Base-by-base conservation (phyloP, 2,113 vertebrate species). In the Halichoeres trimaculatus region DNA sequence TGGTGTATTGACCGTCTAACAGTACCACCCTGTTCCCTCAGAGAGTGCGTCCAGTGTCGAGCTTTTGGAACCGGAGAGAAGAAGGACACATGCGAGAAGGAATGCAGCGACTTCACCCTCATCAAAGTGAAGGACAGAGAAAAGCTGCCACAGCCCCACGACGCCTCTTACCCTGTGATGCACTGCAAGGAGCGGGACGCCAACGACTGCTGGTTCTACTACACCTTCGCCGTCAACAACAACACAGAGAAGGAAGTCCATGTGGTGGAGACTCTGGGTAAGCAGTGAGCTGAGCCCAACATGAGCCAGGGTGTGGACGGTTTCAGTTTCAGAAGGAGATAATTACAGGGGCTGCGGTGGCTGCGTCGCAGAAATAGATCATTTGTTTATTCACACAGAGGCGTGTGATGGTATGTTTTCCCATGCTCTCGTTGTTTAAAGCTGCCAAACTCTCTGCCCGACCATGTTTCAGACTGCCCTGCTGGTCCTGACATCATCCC, bases 121-220 rank as follows among this genome's bases (percentile, higher is more conserved):
- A 94, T 89, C 0, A 92, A 81, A 52, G 95, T 97, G 36, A 95
- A 96, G 38, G 95, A 91, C 47, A 88, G 95, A 13, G 95, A 96
- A 26, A 94, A 96, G 69, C 68, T 99, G 74, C 97, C 97, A 0
- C 96, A 98, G 88, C 96, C 97, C 0, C 95, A 85, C 16, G 89
- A 94, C 8, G 91, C 95, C 77, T 81, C 92, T 0, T 95, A 94
- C 12, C 95, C 97, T 2, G 62, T 93, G 65, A 94, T 94, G 24
- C 96, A 96, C 62, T 99, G 98, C 89, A 99, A 99, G 55, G 97
- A 98, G 94, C 95, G 97, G 65, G 97, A 97, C 20, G 95, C 95
- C 11, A 96, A 98, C 0, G 97, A 99, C 88, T 99, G 98, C 94
- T 99, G 98, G 98, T 97, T 99, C 92, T 98, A 98, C 88, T 99